These are phyloP conservation scores for Lutraria rhynchaena DNA, from an alignment of 1,140 invertebrate species.

Conservation along the genomic window DNA sequence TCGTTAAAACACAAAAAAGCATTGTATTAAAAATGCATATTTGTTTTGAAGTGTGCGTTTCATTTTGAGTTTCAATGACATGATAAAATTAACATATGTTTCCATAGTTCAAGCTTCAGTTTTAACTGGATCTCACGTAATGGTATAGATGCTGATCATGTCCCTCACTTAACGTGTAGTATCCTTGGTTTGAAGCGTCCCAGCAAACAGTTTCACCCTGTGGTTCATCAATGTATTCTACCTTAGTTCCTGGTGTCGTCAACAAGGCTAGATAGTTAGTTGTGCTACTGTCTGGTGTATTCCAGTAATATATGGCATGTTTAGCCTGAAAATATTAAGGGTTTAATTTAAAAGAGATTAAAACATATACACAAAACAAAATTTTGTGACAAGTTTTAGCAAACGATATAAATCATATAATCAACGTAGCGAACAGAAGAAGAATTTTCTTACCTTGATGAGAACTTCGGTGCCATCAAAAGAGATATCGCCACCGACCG, in stretches of 20 bases:
- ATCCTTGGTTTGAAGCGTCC: conserved; percentile 23
- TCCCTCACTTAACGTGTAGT: conserved; percentile 58
- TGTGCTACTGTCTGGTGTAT: background rate
- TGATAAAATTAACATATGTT: too few relatives aligned
- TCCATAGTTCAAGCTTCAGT: too few relatives aligned
- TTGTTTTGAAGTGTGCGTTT: too few relatives aligned
- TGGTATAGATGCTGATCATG: conserved; percentile 32
- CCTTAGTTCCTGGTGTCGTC: background rate
- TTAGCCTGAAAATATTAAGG: background rate
- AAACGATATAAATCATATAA: background rate
- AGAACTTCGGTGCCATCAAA: conserved; percentile 40
- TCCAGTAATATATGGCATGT: conserved; percentile 30
- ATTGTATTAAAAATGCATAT: too few relatives aligned
- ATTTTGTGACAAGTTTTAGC: background rate
- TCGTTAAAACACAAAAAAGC: too few relatives aligned
- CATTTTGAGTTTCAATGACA: too few relatives aligned
- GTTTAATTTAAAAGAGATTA: background rate
- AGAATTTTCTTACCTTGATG: conserved; percentile 36
- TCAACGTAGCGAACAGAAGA: background rate
- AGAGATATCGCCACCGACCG: conserved; percentile 50
- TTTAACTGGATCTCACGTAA: conserved; percentile 41
- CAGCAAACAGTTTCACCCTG: conserved; percentile 48
- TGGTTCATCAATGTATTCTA: conserved; percentile 33
- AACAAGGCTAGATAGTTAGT: background rate
- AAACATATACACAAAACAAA: background rate